These are phyloP conservation scores for Microcebus jonahi DNA, from an alignment of 2,113 vertebrate genomes.

Conservation along the genomic window DNA sequence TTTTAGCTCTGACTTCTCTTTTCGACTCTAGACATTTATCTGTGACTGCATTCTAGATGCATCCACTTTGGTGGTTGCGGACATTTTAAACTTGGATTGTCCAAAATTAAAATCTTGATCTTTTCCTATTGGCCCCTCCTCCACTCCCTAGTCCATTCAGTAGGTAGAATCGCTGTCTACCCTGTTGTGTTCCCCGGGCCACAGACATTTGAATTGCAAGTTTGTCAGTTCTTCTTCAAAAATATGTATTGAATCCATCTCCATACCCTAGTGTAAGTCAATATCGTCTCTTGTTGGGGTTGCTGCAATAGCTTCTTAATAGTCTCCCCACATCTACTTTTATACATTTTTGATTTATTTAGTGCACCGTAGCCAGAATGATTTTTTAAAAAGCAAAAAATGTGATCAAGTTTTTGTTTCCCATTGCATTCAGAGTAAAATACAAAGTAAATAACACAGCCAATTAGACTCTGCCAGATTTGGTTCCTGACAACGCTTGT, in stretches of 20 bases:
- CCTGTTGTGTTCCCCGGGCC: neutral
- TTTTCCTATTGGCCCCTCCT: neutral
- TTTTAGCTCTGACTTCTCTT: neutral
- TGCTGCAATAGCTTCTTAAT: constrained; percentile 39
- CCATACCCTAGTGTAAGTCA: neutral
- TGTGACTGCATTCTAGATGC: neutral
- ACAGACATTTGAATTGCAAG: constrained; percentile 7
- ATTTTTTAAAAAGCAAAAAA: constrained; percentile 46
- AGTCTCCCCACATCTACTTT: neutral
- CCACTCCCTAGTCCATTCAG: neutral
- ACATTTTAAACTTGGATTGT: neutral
- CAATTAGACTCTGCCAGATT: neutral
- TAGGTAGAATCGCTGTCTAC: neutral
- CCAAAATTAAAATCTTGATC: constrained; percentile 3
- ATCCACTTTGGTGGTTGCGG: neutral
- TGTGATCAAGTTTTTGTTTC: constrained; percentile 13
- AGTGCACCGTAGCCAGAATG: neutral
- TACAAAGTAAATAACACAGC: constrained; percentile 6
- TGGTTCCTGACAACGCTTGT: neutral
- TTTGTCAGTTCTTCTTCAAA: constrained; percentile 17
- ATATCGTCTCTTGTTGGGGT: neutral
- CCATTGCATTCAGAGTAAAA: constrained; percentile 46
- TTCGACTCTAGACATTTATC: neutral
- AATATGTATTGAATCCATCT: neutral
- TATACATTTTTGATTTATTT: constrained; percentile 47